A percentile compares a stretch with the other conserved stretches of the same genome.
Evolutionary conservation across 2,888 invertebrate genomes (phyloP).

Genomic region (Chrysolina haemoptera): DNA sequence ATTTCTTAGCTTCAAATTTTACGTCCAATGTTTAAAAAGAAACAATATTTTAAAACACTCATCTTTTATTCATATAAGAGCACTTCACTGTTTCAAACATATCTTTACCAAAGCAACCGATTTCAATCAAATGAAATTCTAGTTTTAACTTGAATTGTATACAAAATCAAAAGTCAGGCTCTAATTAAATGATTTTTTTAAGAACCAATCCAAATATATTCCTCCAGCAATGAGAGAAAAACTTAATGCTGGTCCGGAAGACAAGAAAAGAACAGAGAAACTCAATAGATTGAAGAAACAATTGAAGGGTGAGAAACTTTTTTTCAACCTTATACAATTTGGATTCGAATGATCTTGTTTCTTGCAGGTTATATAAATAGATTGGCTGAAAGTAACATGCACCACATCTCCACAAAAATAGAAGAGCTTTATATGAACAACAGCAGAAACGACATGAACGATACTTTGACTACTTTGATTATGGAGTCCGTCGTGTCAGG

Average conservation of each 20-base stretch:
- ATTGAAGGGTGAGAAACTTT: constrained; percentile 80
- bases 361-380: constrained; percentile 83
- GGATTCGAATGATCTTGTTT: not conserved
- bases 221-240: constrained; percentile 85
- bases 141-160: too few species aligned
- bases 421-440: constrained; percentile 85
- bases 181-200: too few species aligned
- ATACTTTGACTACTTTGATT: constrained; percentile 80
- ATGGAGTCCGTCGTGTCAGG: constrained; percentile 78
- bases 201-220: constrained; percentile 76
- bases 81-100: too few species aligned
- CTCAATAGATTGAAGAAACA: constrained; percentile 81
- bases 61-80: too few species aligned
- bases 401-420: constrained; percentile 84
- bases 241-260: constrained; percentile 66
- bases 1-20: too few species aligned
- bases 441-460: constrained; percentile 88
- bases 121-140: too few species aligned
- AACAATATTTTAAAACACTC: too few species aligned
- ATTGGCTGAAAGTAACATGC: constrained; percentile 89
- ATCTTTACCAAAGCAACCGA: too few species aligned
- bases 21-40: too few species aligned
- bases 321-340: not conserved
- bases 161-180: too few species aligned
- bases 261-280: constrained; percentile 73